These are phyloP conservation scores for Acronicta aceris DNA, from an alignment of 2,888 invertebrate genomes.

Conservation along the genomic window DNA sequence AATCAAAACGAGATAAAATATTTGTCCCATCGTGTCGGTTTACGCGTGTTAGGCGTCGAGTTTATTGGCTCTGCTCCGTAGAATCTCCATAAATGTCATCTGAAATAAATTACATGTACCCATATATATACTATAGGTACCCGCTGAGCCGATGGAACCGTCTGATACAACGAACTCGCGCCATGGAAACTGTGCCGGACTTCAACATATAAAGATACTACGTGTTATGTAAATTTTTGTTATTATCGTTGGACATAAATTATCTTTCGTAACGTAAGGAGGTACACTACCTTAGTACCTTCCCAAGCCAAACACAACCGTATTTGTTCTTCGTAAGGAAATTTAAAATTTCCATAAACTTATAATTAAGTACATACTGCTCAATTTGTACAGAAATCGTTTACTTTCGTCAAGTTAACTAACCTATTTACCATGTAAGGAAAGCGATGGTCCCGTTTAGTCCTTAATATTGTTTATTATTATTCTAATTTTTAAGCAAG, in stretches of 20 bases:
- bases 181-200: constrained; percentile 62
- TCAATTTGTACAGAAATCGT: constrained; percentile 25
- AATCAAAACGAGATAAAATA: constrained; percentile 64
- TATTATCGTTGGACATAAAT: constrained; percentile 66
- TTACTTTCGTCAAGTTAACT: constrained; percentile 43
- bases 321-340: constrained; percentile 33
- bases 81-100: constrained; percentile 83
- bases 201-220: constrained; percentile 65
- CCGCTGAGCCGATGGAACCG: constrained; percentile 61
- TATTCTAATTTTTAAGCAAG: constrained; percentile 85
- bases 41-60: constrained; percentile 71
- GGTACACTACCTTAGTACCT: constrained; percentile 3
- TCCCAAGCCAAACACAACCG: constrained; percentile 7
- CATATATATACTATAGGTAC: constrained; percentile 31
- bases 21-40: constrained; percentile 62
- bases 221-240: constrained; percentile 78
- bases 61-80: constrained; percentile 77
- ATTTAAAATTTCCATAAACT: constrained; percentile 38
- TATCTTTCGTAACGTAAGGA: constrained; percentile 52
- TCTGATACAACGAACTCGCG: constrained; percentile 56
- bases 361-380: constrained; percentile 28
- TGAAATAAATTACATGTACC: constrained; percentile 75
- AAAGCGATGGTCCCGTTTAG: constrained; percentile 63
- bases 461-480: constrained; percentile 73
- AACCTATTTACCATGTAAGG: constrained; percentile 55